phyloP scores from a whole-genome alignment of 2,113 vertebrate genomes.

The Salminus brasiliensis region DNA sequence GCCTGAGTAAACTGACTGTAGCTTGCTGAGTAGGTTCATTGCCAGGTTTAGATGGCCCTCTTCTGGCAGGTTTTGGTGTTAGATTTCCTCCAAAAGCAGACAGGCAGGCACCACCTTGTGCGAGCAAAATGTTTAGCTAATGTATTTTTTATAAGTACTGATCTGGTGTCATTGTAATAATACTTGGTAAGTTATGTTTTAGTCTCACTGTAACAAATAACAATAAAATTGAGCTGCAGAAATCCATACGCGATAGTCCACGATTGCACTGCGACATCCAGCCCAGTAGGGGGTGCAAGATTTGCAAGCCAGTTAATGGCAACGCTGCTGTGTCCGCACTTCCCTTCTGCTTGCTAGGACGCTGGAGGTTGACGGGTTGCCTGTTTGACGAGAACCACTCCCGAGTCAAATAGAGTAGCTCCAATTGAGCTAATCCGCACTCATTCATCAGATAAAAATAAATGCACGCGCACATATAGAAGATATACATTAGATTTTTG shows the following conservation, averaged over 20 bases:
- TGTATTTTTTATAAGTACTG: too few species aligned
- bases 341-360: background rate
- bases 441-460: too few species aligned
- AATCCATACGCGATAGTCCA: background rate
- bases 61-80: background rate
- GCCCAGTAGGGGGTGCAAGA: constrained; percentile 37
- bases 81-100: too few species aligned
- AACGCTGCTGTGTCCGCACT: background rate
- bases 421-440: background rate
- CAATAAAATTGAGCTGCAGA: too few species aligned
- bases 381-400: background rate
- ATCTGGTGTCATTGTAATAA: background rate
- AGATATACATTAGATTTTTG: too few species aligned
- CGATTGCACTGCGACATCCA: constrained; percentile 26
- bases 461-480: too few species aligned
- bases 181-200: background rate
- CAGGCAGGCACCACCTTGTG: too few species aligned
- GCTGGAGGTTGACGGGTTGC: constrained; percentile 24
- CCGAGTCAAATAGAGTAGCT: background rate
- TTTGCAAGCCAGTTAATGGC: background rate
- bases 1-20: background rate
- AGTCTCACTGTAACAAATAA: background rate
- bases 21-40: background rate
- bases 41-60: background rate
- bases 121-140: too few species aligned